Percentiles rank a stretch among this genome's conserved stretches.
Evolutionary conservation across 2,888 invertebrate genomes (phyloP).

Genomic region (Dexiosoma caninum): DNA sequence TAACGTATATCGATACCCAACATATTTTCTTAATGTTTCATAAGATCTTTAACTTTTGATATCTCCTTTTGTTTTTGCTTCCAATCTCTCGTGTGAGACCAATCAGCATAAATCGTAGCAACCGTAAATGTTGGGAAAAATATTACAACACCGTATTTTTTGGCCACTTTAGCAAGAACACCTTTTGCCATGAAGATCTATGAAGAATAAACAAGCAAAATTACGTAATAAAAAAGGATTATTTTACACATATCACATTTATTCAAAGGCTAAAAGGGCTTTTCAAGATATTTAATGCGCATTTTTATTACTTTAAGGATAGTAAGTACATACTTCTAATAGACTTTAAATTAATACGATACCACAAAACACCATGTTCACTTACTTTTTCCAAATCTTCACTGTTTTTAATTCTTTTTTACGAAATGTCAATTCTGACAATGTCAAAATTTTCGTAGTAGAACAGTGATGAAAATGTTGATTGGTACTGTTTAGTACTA

Average conservation of each 20-base stretch:
- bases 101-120: constrained; percentile 84
- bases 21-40: constrained; percentile 66
- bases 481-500: too few species aligned
- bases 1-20: constrained; percentile 81
- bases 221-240: not conserved
- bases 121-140: constrained; percentile 82
- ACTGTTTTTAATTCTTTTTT: too few species aligned
- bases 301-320: too few species aligned
- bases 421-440: too few species aligned
- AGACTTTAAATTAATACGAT: too few species aligned
- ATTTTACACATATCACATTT: not conserved
- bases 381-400: too few species aligned
- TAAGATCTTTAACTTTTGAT: constrained; percentile 65
- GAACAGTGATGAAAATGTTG: too few species aligned
- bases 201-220: not conserved
- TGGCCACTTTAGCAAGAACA: constrained; percentile 77
- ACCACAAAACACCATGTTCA: too few species aligned
- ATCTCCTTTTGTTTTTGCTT: constrained; percentile 79
- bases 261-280: not conserved
- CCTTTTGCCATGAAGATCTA: constrained; percentile 71
- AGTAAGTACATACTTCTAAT: too few species aligned
- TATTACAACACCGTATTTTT: constrained; percentile 83
- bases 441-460: not conserved
- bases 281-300: too few species aligned
- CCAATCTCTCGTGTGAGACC: constrained; percentile 85